A percentile compares a stretch with the other conserved stretches of the same genome.
Evolutionary conservation across 2,113 vertebrate genomes (phyloP).

Genomic region (Microtus pennsylvanicus): DNA sequence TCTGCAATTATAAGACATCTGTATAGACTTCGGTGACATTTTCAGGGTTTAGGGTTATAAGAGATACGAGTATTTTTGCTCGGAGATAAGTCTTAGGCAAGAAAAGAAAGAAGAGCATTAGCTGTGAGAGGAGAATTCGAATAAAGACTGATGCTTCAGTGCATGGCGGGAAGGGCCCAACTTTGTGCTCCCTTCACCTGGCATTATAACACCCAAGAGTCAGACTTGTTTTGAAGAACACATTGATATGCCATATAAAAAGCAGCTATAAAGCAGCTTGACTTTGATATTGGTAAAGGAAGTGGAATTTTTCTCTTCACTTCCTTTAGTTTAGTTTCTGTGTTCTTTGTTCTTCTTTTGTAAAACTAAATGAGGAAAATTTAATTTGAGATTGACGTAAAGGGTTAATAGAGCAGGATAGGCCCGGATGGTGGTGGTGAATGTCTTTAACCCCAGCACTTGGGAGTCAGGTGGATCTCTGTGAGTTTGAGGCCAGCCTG

Average conservation of each 20-base stretch:
- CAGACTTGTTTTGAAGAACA: not conserved
- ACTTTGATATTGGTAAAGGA: not conserved
- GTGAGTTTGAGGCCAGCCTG: no score
- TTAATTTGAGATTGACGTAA: not conserved
- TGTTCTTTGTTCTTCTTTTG: not conserved
- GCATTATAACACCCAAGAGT: not conserved
- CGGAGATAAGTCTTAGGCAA: not conserved
- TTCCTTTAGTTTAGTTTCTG: not conserved
- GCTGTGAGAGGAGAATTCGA: not conserved
- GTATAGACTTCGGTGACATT: not conserved
- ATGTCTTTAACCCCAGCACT: no score
- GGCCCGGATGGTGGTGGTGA: no score
- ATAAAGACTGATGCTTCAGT: not conserved
- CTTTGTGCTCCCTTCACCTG: not conserved
- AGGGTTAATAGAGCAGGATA: no score
- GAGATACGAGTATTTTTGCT: not conserved
- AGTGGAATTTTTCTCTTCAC: not conserved
- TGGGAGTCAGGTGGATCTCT: no score
- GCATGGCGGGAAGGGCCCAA: no score
- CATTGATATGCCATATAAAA: not conserved
- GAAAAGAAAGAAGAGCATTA: not conserved
- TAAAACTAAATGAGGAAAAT: not conserved
- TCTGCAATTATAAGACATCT: not conserved
- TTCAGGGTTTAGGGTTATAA: not conserved
- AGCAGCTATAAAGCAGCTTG: not conserved